phyloP scores from a whole-genome alignment of 1,140 invertebrate species.

The Drosophila busckii region DNA sequence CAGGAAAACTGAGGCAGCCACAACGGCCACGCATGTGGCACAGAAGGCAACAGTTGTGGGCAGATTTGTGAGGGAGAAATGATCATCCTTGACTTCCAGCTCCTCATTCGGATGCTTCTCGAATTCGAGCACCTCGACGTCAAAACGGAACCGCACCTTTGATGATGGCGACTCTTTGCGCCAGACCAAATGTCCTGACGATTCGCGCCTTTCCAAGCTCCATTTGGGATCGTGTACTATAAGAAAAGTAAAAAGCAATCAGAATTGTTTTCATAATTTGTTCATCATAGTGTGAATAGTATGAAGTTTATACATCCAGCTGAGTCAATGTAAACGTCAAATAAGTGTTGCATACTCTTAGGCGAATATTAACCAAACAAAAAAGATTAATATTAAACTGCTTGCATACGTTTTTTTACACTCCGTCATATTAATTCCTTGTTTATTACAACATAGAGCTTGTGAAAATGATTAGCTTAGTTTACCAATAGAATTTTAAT shows the following conservation, averaged over 20 bases:
- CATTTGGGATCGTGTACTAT: conserved; percentile 79
- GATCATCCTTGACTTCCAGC: conserved; percentile 50
- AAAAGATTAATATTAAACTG: neutral
- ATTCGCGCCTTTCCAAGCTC: conserved; percentile 79
- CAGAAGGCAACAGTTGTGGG: conserved; percentile 63
- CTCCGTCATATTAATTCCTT: too few species aligned
- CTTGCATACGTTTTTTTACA: neutral
- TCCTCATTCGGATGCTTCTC: conserved; percentile 77
- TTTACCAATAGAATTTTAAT: conserved; percentile 21
- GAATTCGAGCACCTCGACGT: conserved; percentile 80
- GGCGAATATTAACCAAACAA: neutral
- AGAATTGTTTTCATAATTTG: neutral
- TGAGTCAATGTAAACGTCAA: too few species aligned
- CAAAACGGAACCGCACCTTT: conserved; percentile 79
- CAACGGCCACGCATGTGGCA: conserved; percentile 79
- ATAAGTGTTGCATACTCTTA: conserved; percentile 1
- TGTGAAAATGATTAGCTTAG: neutral
- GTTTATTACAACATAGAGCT: too few species aligned
- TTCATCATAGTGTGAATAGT: too few species aligned
- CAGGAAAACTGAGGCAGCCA: conserved; percentile 79
- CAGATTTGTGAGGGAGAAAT: conserved; percentile 55
- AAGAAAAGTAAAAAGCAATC: conserved; percentile 1
- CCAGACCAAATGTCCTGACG: conserved; percentile 79
- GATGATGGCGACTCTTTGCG: conserved; percentile 79
- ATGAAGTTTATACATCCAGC: neutral